phyloP scores from a whole-genome alignment of 2,888 invertebrate species.

The Troides helena region DNA sequence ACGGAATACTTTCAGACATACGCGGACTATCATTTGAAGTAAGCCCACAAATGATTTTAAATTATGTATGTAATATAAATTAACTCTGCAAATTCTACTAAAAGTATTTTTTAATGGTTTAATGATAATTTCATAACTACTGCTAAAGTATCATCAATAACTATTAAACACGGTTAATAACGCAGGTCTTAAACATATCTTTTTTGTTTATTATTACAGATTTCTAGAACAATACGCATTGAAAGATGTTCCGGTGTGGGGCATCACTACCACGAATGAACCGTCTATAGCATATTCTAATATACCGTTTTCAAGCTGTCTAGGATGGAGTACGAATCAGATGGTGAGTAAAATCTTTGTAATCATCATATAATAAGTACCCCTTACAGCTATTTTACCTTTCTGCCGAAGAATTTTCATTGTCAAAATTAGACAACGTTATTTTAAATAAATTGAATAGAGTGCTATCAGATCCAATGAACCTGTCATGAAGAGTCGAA shows the following conservation, averaged over 20 bases:
- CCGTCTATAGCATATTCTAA: slow-evolving; percentile 81
- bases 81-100: no score
- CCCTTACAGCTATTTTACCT: background rate
- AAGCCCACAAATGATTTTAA: slow-evolving; percentile 27
- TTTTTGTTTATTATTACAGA: slow-evolving; percentile 54
- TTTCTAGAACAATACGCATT: slow-evolving; percentile 86
- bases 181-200: no score
- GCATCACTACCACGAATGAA: slow-evolving; percentile 91
- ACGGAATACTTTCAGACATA: slow-evolving; percentile 84
- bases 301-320: slow-evolving; percentile 79
- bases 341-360: slow-evolving; percentile 51
- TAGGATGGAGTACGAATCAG: slow-evolving; percentile 84
- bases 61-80: no score
- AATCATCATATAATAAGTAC: background rate
- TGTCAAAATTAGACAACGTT: no score
- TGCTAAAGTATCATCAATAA: no score
- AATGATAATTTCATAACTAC: no score
- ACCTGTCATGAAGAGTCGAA: no score
- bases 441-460: no score
- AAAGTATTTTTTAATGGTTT: no score
- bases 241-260: slow-evolving; percentile 85
- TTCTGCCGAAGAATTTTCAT: background rate
- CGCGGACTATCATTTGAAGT: slow-evolving; percentile 88
- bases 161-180: no score
- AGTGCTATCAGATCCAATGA: no score